phyloP scores from a whole-genome alignment of 2,888 invertebrate genomes.

The Xylophagus ater region DNA sequence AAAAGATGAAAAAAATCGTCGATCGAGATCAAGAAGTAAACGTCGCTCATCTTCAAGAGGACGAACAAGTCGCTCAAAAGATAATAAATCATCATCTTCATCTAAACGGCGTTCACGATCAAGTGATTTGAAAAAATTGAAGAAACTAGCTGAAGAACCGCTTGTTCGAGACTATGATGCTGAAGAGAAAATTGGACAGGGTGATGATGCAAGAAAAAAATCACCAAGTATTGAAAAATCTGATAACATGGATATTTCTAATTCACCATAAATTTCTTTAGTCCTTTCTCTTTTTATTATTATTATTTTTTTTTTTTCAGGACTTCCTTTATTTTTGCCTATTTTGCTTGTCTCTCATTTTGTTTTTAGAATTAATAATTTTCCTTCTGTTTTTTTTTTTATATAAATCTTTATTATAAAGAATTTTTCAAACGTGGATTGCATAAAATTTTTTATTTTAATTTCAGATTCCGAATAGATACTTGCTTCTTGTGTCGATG shows the following conservation, averaged over 20 bases:
- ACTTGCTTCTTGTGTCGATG: too few relatives aligned
- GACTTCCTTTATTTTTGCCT: too few relatives aligned
- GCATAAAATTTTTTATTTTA: too few relatives aligned
- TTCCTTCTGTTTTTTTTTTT: too few relatives aligned
- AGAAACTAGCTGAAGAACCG: slow-evolving; percentile 25
- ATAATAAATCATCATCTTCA: slow-evolving; percentile 27
- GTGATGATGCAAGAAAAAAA: slow-evolving; percentile 44
- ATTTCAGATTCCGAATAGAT: too few relatives aligned
- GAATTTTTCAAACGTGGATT: too few relatives aligned
- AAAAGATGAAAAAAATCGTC: too few relatives aligned
- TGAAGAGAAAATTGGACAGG: slow-evolving; percentile 29
- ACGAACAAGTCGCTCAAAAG: slow-evolving; percentile 33
- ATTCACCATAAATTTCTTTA: slow-evolving; percentile 59
- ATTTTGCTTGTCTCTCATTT: too few relatives aligned
- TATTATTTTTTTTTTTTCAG: too few relatives aligned
- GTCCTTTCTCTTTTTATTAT: slow-evolving; percentile 17
- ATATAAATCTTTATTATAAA: too few relatives aligned
- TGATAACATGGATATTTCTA: slow-evolving; percentile 71
- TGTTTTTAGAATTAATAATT: too few relatives aligned
- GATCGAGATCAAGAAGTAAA: slow-evolving; percentile 36
- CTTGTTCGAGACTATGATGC: slow-evolving; percentile 31
- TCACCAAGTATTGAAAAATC: slow-evolving; percentile 44
- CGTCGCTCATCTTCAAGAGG: slow-evolving; percentile 38
- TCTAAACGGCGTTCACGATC: slow-evolving; percentile 33
- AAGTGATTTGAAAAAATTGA: slow-evolving; percentile 31